Evolutionary conservation across 2,113 vertebrate genomes (phyloP), one percentile per base, ranked within the genome.

Genomic region (Panurus biarmicus): DNA sequence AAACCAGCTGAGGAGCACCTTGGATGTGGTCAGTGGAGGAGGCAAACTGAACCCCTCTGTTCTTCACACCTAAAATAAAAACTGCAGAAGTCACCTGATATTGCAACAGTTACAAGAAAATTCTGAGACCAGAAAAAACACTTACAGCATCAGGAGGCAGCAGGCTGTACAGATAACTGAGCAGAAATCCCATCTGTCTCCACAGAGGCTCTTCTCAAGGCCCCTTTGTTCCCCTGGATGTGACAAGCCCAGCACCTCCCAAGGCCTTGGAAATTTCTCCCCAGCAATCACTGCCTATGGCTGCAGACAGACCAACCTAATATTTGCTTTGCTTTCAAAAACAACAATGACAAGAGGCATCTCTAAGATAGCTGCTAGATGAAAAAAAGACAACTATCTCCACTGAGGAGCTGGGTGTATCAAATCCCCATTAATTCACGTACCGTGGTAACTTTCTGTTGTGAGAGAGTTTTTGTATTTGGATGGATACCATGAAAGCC

Each of bases 401-500:
- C 40, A 35, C 45, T 69, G 47, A n/a, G 62, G 33, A 57, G 10
- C 57, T 26, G 24, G 11, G 25, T 26, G 14, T 74, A 62, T 38
- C 29, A 33, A 75, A 93, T 50, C 64, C 25, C 40, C 45, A 42
- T 42, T 33, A 40, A 85, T 65, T 25, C 38, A 21, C 0, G 9
- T 4, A 19, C 19, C 11, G 6, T 7, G 18, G 35, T 57, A 69
- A 44, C 38, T 61, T 36, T 45, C 20, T 19, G 5, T 4, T 42
- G 15, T 24, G 47, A 61, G 28, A 75, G 25, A 0, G 0, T 21
- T 31, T 80, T 56, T 31, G 4, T 60, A n/a, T 64, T n/a, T 60
- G 26, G 75, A 48, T 13, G 13, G 28, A 33, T 26, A 50, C 12
- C 16, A 35, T 0, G 26, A 79, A 92, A 92, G 53, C 5, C 48